phyloP scores from a whole-genome alignment of 2,113 vertebrate species.

The Callithrix jacchus region DNA sequence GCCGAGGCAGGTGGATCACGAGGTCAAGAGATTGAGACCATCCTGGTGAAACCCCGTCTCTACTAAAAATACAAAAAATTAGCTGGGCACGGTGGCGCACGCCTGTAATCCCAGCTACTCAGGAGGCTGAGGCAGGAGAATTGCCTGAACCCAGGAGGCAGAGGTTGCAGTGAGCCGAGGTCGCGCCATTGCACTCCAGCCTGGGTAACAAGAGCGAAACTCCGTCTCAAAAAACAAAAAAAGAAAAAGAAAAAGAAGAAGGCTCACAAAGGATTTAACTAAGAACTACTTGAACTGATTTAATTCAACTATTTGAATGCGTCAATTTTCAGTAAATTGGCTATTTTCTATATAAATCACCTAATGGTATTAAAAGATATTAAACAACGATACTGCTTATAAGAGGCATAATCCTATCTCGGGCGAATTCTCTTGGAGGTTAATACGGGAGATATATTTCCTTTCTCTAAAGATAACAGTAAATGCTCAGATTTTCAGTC shows the following conservation, averaged over 20 bases:
- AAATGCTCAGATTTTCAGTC: slow-evolving; percentile 40
- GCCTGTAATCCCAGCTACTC: no score
- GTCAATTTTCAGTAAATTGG: neutral
- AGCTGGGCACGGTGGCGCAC: no score
- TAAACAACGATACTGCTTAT: neutral
- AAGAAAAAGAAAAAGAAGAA: neutral
- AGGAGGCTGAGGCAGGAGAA: no score
- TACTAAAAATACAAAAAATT: no score
- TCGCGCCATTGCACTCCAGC: no score
- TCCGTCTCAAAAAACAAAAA: no score
- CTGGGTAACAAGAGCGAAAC: no score
- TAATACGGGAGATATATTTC: slow-evolving; percentile 28
- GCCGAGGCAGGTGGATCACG: no score
- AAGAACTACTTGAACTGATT: neutral
- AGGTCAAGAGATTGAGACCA: no score
- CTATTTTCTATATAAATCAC: slow-evolving; percentile 39
- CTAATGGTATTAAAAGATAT: neutral
- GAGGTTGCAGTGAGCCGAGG: no score
- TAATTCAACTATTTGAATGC: neutral
- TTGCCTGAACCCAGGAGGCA: no score
- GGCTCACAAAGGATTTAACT: neutral
- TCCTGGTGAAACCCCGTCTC: no score
- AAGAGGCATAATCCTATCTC: slow-evolving; percentile 3
- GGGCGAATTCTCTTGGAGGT: slow-evolving; percentile 37
- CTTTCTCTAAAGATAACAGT: slow-evolving; percentile 35